Base-by-base conservation (phyloP, 2,888 invertebrate species). In the Lomographa bimaculata region DNA sequence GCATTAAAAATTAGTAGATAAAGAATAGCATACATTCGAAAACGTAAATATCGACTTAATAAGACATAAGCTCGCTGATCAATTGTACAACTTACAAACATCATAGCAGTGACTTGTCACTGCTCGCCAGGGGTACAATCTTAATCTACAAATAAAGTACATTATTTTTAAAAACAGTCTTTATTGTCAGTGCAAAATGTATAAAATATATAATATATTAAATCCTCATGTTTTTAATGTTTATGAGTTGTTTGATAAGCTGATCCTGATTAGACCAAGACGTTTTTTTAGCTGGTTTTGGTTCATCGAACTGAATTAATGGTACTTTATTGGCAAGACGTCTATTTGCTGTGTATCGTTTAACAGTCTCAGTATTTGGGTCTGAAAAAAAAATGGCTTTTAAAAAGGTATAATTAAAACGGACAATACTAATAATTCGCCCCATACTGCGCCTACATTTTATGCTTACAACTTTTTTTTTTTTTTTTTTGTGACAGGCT, bases 241-340 rank as follows among this genome's bases (percentile, higher is more conserved):
- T 74, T 5, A 71, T 9, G 3, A 80, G 45, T 42, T 79, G 76
- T 35, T 75, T 76, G 2, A 79, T 56, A 3, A 79, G 52, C 1
- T 67, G 53, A 12, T 81, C 74, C 30, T 71, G 66, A 8, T 57
- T 49, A 1, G 40, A 21, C 46, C 21, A 41, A 4, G 32, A 39
- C 9, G 25, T 37, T 9, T 25, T 19, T 29, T 38, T 38, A 8
- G 28, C 30, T 4, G 10, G 10, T 10, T 30, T 58, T 3, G 57
- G 43, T 2, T 69, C 63, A 27, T 71, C 60, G 19, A 70, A 68
- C 10, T 64, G 55, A 0, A 62, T 38, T 1, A 64, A 5, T 0
- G 61, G 57, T 27, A 59, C 48, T 11, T 18, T 32, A 7, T 30
- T 20, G 0, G 41, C 11, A n/a, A 29, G 7, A 32, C 35, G 39